Evolutionary conservation across 2,888 invertebrate genomes (phyloP), one percentile per base, ranked within the genome.

Genomic region (Drosophila affinis): DNA sequence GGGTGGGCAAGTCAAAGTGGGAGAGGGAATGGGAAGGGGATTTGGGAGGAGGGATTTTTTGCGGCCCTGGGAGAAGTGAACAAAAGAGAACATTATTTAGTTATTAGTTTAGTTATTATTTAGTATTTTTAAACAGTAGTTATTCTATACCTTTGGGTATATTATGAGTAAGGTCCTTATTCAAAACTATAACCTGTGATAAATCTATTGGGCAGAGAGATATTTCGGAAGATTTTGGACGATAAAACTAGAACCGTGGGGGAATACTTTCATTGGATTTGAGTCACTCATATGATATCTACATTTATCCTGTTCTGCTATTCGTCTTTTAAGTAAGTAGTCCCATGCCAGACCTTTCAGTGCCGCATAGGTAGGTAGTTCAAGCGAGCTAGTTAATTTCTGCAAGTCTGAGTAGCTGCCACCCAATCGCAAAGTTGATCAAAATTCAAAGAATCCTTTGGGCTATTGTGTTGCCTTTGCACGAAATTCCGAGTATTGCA

Each of bases 371-470:
- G 5, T 52, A 1, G 24, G 17, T 4, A 24, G 39, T 47, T 49
- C 21, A n/a, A 24, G 52, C 32, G 29, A 53, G 47, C 78, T 81
- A 81, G 72, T 78, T 65, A 78, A 61, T 64, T 72, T 29, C 47
- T 34, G 45, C 34, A 44, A 62, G 45, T 53, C 32, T 49, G 58
- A 64, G 60, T 59, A 47, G 27, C 64, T 58, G 63, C 74, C 78
- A 76, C 62, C 75, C 73, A 82, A 87, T 78, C 77, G 72, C 74
- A 74, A 72, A 61, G 63, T 64, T 72, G 72, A 87, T 83, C 87
- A 71, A 86, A 83, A 80, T 83, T 83, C 83, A 87, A 65, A 77
- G 87, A 83, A 83, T 87, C 87, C 87, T 83, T 84, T 87, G 81
- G 77, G 72, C 85, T 75, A 63, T 83, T 84, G 79, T 84, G 77